Conservation (phyloP, 2,113 vertebrate species). For the Melanerpes formicivorus region DNA sequence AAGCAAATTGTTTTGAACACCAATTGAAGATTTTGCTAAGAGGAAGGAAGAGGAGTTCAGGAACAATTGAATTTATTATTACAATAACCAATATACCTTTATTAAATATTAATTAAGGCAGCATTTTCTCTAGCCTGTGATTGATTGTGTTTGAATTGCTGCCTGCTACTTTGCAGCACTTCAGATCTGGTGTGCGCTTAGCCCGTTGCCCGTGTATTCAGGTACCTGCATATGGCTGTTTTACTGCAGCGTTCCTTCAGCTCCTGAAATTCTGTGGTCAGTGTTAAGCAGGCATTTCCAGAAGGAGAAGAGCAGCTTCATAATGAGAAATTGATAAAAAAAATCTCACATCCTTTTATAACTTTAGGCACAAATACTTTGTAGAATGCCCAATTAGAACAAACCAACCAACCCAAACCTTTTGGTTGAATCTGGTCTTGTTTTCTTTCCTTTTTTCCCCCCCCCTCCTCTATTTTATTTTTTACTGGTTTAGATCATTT, state of each 20-base stretch:
- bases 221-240: not conserved
- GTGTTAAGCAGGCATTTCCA: not conserved
- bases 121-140: slow-evolving; percentile 18
- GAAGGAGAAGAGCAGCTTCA: not conserved
- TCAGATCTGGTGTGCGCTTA: not conserved
- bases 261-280: slow-evolving; percentile 30
- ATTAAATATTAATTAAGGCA: slow-evolving; percentile 59
- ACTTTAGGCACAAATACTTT: not conserved
- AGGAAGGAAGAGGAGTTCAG: not conserved
- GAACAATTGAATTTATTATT: slow-evolving; percentile 20
- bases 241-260: slow-evolving; percentile 14
- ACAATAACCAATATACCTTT: slow-evolving; percentile 34
- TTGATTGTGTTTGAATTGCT: slow-evolving; percentile 26
- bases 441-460: not conserved
- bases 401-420: not conserved
- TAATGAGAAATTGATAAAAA: not conserved
- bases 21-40: not conserved
- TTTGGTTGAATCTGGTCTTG: not conserved
- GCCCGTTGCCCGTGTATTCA: not conserved
- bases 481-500: not conserved
- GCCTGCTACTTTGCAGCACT: slow-evolving; percentile 19
- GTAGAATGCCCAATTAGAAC: not conserved
- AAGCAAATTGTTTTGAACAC: slow-evolving; percentile 32
- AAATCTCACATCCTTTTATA: not conserved
- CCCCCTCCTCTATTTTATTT: not conserved